Evolutionary conservation across 2,888 invertebrate genomes (phyloP), one percentile per base, ranked within the genome.

Genomic region (Vanessa cardui): DNA sequence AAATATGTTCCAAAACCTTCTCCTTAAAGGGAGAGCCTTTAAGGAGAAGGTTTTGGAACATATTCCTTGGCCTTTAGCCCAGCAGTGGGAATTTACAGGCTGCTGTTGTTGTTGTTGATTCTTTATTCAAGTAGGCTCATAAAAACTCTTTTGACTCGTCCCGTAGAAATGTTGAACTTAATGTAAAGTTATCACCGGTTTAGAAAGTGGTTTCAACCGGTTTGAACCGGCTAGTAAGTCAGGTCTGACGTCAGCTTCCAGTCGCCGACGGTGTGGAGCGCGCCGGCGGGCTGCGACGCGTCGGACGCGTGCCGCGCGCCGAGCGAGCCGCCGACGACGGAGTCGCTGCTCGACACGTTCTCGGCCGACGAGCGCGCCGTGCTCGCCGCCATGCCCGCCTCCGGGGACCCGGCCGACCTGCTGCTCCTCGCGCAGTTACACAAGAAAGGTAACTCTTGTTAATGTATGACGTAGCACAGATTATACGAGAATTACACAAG

Each of bases 371-470:
- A 96, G 83, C 92, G 95, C 1, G 93, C 93, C 26, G 95, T 95
- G 1, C 94, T 97, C 12, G 92, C 95, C 62, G 93, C 94, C 76
- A 94, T 97, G 68, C 96, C 97, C 8, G 96, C 97, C n/a, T 94
- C 96, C 0, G 93, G 94, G 65, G 95, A 96, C 82, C 93, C 95
- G 0, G 96, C 97, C 71, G 97, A 98, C 84, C 87, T 98, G 59
- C 92, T 95, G 73, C 86, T 97, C 39, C 94, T 97, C 78, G 95
- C 94, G 1, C 94, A 94, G 76, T 81, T 95, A 39, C 94, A 94
- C 73, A 92, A 94, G 68, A 94, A 94, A 84, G 93, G 93, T 90
- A 66, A 58, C 16, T 15, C 9, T 8, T 39, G 26, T 16, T 6
- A 26, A 26, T 50, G 21, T 21, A 12, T 9, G 4, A 4, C 12